These are phyloP conservation scores for Stegostoma tigrinum DNA, from an alignment of 2,113 vertebrate genomes.

Conservation along the genomic window DNA sequence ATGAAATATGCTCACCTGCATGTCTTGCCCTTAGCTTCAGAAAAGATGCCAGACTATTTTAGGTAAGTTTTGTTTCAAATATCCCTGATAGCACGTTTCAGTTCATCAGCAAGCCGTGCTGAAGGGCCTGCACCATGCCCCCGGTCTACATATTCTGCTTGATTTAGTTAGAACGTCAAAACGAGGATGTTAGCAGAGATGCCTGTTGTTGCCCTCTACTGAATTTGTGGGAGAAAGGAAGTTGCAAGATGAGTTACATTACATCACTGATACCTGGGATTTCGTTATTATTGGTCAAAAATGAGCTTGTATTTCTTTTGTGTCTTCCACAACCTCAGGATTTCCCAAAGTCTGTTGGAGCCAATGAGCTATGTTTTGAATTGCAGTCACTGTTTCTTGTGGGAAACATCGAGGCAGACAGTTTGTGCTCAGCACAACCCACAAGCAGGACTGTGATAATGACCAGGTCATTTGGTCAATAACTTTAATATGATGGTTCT, in stretches of 20 bases:
- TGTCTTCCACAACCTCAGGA: not conserved
- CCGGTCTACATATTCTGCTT: not conserved
- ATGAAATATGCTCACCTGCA: too few species aligned
- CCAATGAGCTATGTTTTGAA: not conserved
- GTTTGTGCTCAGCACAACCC: not conserved
- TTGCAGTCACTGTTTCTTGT: not conserved
- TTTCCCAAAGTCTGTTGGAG: not conserved
- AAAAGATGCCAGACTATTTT: not conserved
- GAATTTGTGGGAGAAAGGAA: not conserved
- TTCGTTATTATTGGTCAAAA: not conserved
- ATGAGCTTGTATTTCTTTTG: not conserved
- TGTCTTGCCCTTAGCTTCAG: not conserved
- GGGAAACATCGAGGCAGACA: not conserved
- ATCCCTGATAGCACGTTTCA: not conserved
- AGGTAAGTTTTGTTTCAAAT: not conserved
- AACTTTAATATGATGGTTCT: not conserved
- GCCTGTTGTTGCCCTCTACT: not conserved
- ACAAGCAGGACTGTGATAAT: not conserved
- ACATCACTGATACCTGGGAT: not conserved
- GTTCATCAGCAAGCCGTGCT: not conserved
- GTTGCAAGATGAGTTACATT: not conserved
- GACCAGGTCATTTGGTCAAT: not conserved
- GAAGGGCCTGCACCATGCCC: not conserved
- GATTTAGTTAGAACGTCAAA: not conserved
- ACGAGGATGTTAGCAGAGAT: not conserved